Conservation (phyloP, 1,140 invertebrate species). For the Plectrocnemia conspersa region DNA sequence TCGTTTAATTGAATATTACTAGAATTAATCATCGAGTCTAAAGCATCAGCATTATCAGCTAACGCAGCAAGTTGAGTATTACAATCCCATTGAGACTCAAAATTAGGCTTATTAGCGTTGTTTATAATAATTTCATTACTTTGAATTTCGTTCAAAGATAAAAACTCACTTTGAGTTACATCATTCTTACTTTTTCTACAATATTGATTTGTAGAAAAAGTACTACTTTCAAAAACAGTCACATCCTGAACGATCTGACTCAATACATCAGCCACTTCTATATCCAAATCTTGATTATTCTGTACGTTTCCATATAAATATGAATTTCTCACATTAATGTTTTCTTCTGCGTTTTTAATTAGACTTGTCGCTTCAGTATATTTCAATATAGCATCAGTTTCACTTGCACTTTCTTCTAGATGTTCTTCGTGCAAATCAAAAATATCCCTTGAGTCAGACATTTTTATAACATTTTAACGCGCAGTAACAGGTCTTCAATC, state of each 20-base stretch:
- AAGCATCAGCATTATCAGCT: slow-evolving; percentile 26
- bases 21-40: slow-evolving; percentile 21
- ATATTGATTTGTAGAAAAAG: background rate
- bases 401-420: background rate
- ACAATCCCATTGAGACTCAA: slow-evolving; percentile 25
- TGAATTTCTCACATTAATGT: slow-evolving; percentile 3
- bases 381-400: background rate
- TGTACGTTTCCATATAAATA: background rate
- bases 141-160: slow-evolving; percentile 4
- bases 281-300: background rate
- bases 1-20: slow-evolving; percentile 13
- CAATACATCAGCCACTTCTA: too few relatives aligned
- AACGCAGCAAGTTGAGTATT: slow-evolving; percentile 20
- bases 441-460: background rate
- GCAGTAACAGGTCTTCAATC: background rate
- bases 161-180: background rate
- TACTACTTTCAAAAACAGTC: background rate
- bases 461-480: background rate
- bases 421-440: background rate
- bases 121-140: background rate
- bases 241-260: slow-evolving; percentile 8
- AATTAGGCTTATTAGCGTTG: slow-evolving; percentile 4
- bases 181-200: background rate
- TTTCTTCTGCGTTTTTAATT: slow-evolving; percentile 1
- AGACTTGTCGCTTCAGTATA: background rate